Base-by-base conservation (phyloP, 2,888 invertebrate species). In the Sarcophaga carnaria region DNA sequence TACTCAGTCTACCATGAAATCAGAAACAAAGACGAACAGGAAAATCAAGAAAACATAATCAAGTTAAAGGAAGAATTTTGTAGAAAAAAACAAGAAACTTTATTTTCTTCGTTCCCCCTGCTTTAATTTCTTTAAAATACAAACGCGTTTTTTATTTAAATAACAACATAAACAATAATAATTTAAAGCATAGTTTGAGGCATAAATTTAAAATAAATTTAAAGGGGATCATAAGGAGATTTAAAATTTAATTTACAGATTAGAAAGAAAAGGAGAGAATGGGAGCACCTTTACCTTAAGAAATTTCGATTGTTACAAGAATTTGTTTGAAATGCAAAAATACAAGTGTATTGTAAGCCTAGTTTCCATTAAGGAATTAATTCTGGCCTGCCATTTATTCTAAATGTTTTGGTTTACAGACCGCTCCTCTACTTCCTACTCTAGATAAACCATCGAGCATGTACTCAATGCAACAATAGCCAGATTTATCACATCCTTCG, bases 1-100 rank as follows among this genome's bases (percentile, higher is more conserved):
- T 86, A 82, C 85, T 76, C 85, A 86, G 47, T 76, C 79, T 71
- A 12, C 63, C 70, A 70, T 59, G n/a, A 69, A 78, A 81, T 76
- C 5, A 37, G 27, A 12, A 71, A 70, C 11, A 78, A 76, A 76
- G 14, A 10, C 45, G 37, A 75, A 45, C 20, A 10, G 37, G 37
- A 37, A 37, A 11, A 47, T 37, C 27, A 54, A 49, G 6, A 74
- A 14, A 60, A 4, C 17, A n/a, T 45, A 63, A 47, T 17, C 66
- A 37, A 72, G 70, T 70, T 49, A 70, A 69, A 70, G 14, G 59
- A 54, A 45, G 49, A 62, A 17, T 71, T 74, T 66, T 0, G 67
- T 69, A 25, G 14, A 74, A 83, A 62, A 47, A 54, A 66, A 72
- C 17, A 6, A 37, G 6, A 37, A 37, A 37, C 37, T 37, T 49